These are phyloP conservation scores for Cyphomyrus discorhynchus DNA, from an alignment of 2,113 vertebrate genomes.

Conservation along the genomic window DNA sequence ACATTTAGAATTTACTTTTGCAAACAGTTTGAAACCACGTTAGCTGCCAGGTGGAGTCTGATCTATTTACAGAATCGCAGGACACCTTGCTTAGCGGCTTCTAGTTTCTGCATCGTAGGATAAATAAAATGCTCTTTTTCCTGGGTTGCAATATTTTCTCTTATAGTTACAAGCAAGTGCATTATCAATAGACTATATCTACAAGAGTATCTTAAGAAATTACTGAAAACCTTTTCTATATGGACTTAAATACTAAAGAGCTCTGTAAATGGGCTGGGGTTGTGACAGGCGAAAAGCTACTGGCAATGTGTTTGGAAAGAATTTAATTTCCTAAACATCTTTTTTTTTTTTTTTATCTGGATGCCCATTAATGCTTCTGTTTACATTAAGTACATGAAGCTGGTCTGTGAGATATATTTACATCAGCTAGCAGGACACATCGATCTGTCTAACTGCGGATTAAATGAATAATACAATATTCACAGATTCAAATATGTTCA, in stretches of 20 bases:
- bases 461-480: background rate
- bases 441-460: background rate
- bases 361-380: background rate
- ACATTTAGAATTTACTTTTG: background rate
- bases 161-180: background rate
- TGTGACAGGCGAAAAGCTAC: background rate
- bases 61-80: background rate
- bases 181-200: background rate
- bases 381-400: background rate
- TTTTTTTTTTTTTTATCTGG: background rate
- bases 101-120: background rate
- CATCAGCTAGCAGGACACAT: background rate
- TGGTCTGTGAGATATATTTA: background rate
- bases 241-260: background rate
- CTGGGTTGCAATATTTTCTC: background rate
- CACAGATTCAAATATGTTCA: background rate
- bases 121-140: background rate
- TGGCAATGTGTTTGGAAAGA: background rate
- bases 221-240: background rate
- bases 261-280: background rate
- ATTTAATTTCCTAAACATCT: background rate
- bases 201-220: background rate
- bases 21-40: background rate
- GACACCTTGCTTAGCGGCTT: background rate
- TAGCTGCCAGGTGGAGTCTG: background rate